A percentile compares a stretch with the other conserved stretches of the same genome.
Conservation (phyloP, 2,113 vertebrate species). For the Myxocyprinus asiaticus region DNA sequence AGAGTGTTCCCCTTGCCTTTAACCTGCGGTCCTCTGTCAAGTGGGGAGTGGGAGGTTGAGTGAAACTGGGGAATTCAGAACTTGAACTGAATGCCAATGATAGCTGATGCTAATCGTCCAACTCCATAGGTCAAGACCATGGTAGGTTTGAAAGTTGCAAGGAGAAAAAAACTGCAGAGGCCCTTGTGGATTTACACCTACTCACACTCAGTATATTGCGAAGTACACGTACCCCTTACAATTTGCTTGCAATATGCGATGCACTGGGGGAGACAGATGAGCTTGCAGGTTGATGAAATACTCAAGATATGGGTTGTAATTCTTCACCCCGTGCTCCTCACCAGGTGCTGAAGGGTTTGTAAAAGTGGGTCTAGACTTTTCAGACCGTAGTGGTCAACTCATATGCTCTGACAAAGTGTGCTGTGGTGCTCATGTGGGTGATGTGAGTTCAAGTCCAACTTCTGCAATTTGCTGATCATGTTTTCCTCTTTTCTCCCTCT, state of each 20-base stretch:
- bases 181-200: conserved; percentile 48
- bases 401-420: not conserved
- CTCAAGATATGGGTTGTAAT: conserved; percentile 25
- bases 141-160: not conserved
- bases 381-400: not conserved
- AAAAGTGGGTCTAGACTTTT: conserved; percentile 12
- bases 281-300: conserved; percentile 53
- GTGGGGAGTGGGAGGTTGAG: conserved; percentile 61
- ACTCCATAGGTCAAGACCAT: conserved; percentile 60
- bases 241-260: conserved; percentile 15
- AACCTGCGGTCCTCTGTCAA: conserved; percentile 75
- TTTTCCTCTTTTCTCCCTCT: too few relatives aligned
- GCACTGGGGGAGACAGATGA: not conserved
- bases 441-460: not conserved
- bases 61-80: conserved; percentile 66
- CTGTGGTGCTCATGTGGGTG: not conserved
- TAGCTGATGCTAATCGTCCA: conserved; percentile 65
- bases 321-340: conserved; percentile 19
- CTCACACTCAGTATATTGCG: not conserved
- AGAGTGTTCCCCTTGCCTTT: conserved; percentile 73
- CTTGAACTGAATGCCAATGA: conserved; percentile 75
- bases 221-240: conserved; percentile 11
- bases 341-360: conserved; percentile 8
- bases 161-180: not conserved
- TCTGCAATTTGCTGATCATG: too few relatives aligned